Evolutionary conservation across 2,797 vertebrate genomes (phyloP), one percentile per base, ranked within the genome.

Genomic region (Catharus ustulatus): DNA sequence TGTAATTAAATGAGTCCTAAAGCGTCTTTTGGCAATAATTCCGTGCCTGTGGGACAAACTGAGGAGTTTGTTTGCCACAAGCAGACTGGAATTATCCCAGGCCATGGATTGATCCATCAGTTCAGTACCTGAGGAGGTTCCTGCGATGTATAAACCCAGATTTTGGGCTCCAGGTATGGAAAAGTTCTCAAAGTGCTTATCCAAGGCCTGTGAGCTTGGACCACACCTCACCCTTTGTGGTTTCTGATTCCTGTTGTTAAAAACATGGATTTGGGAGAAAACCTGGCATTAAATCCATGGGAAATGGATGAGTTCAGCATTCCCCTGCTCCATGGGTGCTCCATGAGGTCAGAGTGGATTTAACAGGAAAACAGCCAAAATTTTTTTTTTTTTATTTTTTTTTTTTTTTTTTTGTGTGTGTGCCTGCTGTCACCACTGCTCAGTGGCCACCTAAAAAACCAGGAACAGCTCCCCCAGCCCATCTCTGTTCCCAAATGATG

Each of bases 221-320:
- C 16, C 19, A 8, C 30, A 11, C 3, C n/a, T 2, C 8, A n/a
- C 19, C 21, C 59, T 64, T 13, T 0, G 0, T 3, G 23, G 27
- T 29, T 64, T 64, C 68, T 12, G n/a, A 8, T 17, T 63, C 42
- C 13, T 1, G 3, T 3, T 11, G 48, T 8, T 36, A 23, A 54
- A 88, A 79, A 43, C 8, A 2, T 1, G 7, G 63, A 64, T 69
- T 76, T 52, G 15, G 32, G 6, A 40, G 21, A 59, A 82, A 38
- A 24, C 1, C 26, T 43, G 21, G 18, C 11, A 29, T 51, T 20
- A 18, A 73, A 84, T 17, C 20, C n/a, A 5, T 0, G 0, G 30
- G 20, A 22, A 29, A 27, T 1, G 20, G 66, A 26, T 15, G 30
- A 48, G 5, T 17, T 18, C 48, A 48, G 36, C 34, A 34, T 7